These are phyloP conservation scores for Catamblyrhynchus diadema DNA, from an alignment of 2,797 vertebrate species.

Conservation along the genomic window DNA sequence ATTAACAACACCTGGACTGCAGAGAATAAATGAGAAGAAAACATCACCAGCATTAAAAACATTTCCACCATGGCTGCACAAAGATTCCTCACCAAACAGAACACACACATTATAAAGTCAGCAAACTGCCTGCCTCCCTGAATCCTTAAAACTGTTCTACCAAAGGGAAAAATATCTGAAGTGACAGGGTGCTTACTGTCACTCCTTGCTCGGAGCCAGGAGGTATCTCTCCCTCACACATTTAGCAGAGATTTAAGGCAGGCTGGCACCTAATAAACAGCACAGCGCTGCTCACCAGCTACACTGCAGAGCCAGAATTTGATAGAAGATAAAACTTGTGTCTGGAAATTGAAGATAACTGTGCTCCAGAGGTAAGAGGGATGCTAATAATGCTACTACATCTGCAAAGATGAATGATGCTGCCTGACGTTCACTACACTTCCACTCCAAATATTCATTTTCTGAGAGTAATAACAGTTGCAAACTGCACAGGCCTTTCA, in stretches of 20 bases:
- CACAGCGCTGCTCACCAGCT: not conserved
- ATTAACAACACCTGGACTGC: not conserved
- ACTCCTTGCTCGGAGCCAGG: not conserved
- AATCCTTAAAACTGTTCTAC: not conserved
- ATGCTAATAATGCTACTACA: not conserved
- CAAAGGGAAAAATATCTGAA: not conserved
- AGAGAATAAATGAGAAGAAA: not conserved
- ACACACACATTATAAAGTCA: not conserved
- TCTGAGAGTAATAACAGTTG: not conserved
- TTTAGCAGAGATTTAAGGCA: slow-evolving; percentile 5
- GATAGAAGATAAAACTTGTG: not conserved
- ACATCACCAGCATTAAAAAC: not conserved
- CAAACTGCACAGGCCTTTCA: not conserved
- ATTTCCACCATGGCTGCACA: not conserved
- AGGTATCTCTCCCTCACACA: not conserved
- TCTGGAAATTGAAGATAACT: slow-evolving; percentile 25
- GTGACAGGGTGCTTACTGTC: not conserved
- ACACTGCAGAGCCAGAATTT: not conserved
- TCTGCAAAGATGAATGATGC: not conserved
- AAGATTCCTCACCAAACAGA: not conserved
- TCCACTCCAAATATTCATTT: not conserved
- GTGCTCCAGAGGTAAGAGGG: not conserved
- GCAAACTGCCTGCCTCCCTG: not conserved
- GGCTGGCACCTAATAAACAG: not conserved
- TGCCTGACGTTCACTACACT: not conserved